phyloP scores from a whole-genome alignment of 1,140 invertebrate species.

The Helicorthomorpha holstii region DNA sequence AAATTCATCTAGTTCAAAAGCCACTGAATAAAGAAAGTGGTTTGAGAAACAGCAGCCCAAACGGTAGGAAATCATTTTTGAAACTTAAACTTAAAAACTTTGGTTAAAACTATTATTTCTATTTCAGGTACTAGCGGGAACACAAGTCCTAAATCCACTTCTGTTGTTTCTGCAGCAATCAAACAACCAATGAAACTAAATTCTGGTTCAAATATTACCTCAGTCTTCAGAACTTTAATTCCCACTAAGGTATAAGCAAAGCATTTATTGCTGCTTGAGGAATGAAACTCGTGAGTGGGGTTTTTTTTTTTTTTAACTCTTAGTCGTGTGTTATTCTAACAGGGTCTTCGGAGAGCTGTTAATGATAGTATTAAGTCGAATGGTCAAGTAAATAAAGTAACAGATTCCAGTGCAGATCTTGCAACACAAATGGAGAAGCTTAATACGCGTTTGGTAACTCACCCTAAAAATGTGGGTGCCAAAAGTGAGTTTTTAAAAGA shows the following conservation, averaged over 20 bases:
- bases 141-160: neutral
- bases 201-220: neutral
- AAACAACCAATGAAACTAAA: neutral
- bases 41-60: neutral
- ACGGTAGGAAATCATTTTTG: no score
- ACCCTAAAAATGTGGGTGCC: conserved; percentile 21
- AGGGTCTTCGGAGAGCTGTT: no score
- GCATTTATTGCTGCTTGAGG: no score
- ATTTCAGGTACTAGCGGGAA: no score
- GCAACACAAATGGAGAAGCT: conserved; percentile 12
- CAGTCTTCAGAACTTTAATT: conserved; percentile 1
- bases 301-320: no score
- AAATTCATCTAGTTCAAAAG: neutral
- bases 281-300: no score
- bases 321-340: no score
- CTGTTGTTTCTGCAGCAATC: neutral
- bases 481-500: conserved; percentile 24
- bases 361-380: neutral
- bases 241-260: conserved; percentile 4
- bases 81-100: no score
- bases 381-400: neutral
- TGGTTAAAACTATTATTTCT: no score
- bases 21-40: neutral
- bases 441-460: conserved; percentile 20
- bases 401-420: neutral